Evolutionary conservation across 1,140 invertebrate genomes (phyloP), one percentile per base, ranked within the genome.

Genomic region (Drosophila bocki): DNA sequence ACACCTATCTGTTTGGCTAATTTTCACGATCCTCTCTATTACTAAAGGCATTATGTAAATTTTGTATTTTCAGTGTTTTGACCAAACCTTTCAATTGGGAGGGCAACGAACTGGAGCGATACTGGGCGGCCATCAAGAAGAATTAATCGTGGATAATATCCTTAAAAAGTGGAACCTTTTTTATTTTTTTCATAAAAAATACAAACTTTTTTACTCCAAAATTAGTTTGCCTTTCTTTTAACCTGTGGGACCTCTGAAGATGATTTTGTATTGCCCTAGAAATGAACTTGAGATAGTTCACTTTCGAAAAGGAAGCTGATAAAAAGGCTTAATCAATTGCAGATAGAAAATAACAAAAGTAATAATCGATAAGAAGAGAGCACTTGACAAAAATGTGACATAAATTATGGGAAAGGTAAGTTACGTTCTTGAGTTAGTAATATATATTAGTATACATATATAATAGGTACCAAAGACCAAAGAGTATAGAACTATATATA

Each of bases 61-160:
- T 37, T 47, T 35, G 22, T 6, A 45, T 68, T 83, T 78, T 32
- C 67, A 92, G 91, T 44, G 47, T 92, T 74, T 90, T 92, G 26
- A 86, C 75, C 7, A 86, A 91, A 59, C 81, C 91, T 57, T 75
- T 84, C 29, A 71, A 92, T 59, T 92, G 91, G 91, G 91, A 92
- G 71, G 91, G 87, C 56, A 81, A 51, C 68, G 91, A 92, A 87
- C 71, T 92, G 60, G 44, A 82, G 29, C 35, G 37, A 8, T 92
- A 92, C 56, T 90, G 90, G 91, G 70, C 79, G 6, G 84, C 68
- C 35, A 44, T 92, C 4, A 76, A 91, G 17, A 78, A 59, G 37
- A 87, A 80, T 41, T 82, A 63, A 44, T 13, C 13, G 1, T 13
- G 1, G 8, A 41, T 26, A 48, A 39, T 15, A 37, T 19, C 8